Evolutionary conservation across 1,140 invertebrate species (phyloP).

Genomic region (Aradophagus sp.): DNA sequence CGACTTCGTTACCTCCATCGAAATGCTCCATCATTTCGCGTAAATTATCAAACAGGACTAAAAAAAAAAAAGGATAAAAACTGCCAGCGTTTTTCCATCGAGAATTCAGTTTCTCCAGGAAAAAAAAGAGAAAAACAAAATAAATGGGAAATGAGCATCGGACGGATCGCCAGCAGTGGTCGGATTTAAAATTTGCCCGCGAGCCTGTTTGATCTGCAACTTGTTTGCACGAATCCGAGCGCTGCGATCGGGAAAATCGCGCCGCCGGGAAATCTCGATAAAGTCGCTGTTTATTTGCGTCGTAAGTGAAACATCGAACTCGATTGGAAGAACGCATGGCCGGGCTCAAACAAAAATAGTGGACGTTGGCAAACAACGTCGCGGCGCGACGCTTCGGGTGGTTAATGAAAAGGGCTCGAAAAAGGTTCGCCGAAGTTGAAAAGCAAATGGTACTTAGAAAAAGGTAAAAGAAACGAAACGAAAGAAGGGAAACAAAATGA

Average conservation of each 20-base stretch:
- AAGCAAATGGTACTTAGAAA: neutral
- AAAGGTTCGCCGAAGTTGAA: neutral
- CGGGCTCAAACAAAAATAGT: conserved; percentile 19
- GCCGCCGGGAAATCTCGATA: conserved; percentile 25
- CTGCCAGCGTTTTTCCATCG: conserved; percentile 17
- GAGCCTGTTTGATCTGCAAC: conserved; percentile 47
- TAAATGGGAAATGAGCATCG: conserved; percentile 46
- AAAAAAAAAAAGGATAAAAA: neutral
- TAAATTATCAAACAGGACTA: conserved; percentile 5
- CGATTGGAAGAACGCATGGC: conserved; percentile 17
- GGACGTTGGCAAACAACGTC: neutral
- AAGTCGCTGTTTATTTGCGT: conserved; percentile 47
- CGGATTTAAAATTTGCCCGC: conserved; percentile 56
- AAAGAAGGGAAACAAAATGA: too few relatives aligned
- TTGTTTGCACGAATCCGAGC: conserved; percentile 51
- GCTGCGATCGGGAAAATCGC: conserved; percentile 39
- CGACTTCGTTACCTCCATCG: too few relatives aligned
- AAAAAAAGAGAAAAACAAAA: too few relatives aligned
- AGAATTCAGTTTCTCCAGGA: conserved; percentile 16
- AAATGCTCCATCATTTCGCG: too few relatives aligned
- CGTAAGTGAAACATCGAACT: conserved; percentile 35
- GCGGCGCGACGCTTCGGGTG: conserved; percentile 4
- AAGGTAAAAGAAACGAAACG: too few relatives aligned
- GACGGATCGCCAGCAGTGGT: conserved; percentile 34
- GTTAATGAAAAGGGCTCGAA: conserved; percentile 1